A percentile compares a stretch with the other conserved stretches of the same genome.
phyloP scores from a whole-genome alignment of 2,113 vertebrate species.

The Osmerus eperlanus region DNA sequence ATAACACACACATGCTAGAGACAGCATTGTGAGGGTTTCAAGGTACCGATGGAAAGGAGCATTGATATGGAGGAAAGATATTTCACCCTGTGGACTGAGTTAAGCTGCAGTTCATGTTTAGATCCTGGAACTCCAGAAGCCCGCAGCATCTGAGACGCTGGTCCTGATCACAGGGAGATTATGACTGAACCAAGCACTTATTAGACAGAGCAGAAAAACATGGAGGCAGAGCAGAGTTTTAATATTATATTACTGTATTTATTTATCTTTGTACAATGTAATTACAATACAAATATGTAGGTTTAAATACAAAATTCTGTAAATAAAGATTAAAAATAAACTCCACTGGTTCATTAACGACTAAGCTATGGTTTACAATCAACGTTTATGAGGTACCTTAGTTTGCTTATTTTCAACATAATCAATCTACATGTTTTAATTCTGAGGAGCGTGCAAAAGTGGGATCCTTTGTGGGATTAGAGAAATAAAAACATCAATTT shows the following conservation, averaged over 20 bases:
- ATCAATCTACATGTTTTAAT: conserved; percentile 62
- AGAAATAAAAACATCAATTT: conserved; percentile 42
- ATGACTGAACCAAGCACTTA: too few relatives aligned
- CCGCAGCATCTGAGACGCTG: too few relatives aligned
- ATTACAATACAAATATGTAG: conserved; percentile 85
- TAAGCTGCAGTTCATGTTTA: too few relatives aligned
- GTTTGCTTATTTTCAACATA: conserved; percentile 67
- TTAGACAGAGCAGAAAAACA: background rate
- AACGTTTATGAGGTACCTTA: conserved; percentile 79
- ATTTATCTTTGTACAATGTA: conserved; percentile 82
- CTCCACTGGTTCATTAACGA: conserved; percentile 74
- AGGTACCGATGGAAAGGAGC: too few relatives aligned
- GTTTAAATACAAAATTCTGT: conserved; percentile 83
- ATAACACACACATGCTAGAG: too few relatives aligned
- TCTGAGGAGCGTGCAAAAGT: conserved; percentile 52
- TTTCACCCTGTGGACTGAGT: too few relatives aligned
- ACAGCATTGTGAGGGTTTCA: too few relatives aligned
- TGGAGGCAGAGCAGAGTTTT: conserved; percentile 39
- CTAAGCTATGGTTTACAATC: conserved; percentile 81
- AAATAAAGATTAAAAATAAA: conserved; percentile 86
- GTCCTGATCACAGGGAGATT: too few relatives aligned
- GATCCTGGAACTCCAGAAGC: too few relatives aligned
- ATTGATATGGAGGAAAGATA: too few relatives aligned
- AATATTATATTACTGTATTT: conserved; percentile 83
- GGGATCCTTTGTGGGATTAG: conserved; percentile 29